Evolutionary conservation across 35 echinoderm and acorn worm species (phyloP), one percentile per base, ranked within the genome.

Genomic region (Lytechinus variegatus): DNA sequence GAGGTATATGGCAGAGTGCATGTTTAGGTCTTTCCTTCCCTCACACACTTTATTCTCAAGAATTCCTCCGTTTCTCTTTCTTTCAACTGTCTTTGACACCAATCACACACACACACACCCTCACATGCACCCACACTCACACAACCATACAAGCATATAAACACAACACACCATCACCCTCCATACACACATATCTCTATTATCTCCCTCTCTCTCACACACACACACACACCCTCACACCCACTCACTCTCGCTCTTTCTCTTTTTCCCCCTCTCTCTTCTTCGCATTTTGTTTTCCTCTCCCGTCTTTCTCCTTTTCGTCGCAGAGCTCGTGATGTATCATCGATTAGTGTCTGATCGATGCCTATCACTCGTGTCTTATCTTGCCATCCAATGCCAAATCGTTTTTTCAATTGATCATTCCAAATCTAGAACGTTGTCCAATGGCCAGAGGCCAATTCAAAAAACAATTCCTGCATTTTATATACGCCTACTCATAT

Each of bases 351-450:
- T 16, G 19, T 79, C 14, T 79, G 16, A 79, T 79, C 66, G 21
- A n/a, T 79, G 66, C 66, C n/a, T 79, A 79, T 79, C 66, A 79
- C 66, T 79, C 66, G 21, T 7, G 66, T 79, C 66, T 79, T 79
- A 24, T 79, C 66, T 79, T 79, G 66, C 66, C 66, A 79, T 79
- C 66, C 66, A 79, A n/a, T 79, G 66, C 66, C 66, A 79, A 79
- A 79, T 79, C 66, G 66, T 79, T 79, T 79, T n/a, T 79, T 79
- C 16, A 79, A 79, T 79, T 79, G 66, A 79, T 79, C 66, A 79
- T 4, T 79, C 66, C n/a, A 79, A 79, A 79, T 79, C 66, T 24
- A 24, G 19, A 79, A 79, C 21, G 12, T 24, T 24, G 21, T 79
- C 66, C 16, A 79, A n/a, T 24, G 66, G 66, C 66, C 66, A n/a